Evolutionary conservation across 2,888 invertebrate species (phyloP).

Genomic region (Aromia moschata): DNA sequence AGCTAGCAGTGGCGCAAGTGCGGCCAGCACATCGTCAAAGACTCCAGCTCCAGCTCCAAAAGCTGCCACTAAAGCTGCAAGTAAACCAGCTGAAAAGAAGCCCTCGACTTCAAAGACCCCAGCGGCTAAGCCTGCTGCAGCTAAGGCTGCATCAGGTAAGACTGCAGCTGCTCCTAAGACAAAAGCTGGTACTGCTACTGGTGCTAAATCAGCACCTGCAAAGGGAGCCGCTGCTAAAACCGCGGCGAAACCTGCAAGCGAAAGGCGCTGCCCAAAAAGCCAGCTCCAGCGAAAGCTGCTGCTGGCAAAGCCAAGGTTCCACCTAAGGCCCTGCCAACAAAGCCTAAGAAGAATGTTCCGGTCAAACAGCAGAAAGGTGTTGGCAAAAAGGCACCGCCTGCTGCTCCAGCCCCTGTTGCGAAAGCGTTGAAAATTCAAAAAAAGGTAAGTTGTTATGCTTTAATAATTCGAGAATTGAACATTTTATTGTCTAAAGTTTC

Average conservation of each 20-base stretch:
- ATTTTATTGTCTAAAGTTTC: too few species aligned
- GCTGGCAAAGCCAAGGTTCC: constrained; percentile 49
- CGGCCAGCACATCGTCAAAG: constrained; percentile 55
- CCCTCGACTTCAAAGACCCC: constrained; percentile 40
- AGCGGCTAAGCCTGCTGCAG: constrained; percentile 44
- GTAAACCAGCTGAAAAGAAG: constrained; percentile 43
- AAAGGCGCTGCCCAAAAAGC: constrained; percentile 51
- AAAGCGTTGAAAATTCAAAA: constrained; percentile 88
- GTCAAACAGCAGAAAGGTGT: constrained; percentile 67
- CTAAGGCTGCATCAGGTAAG: constrained; percentile 53
- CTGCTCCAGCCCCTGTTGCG: constrained; percentile 63
- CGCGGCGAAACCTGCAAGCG: constrained; percentile 39
- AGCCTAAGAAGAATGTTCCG: constrained; percentile 67
- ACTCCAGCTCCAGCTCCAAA: constrained; percentile 58
- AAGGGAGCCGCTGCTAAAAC: constrained; percentile 57
- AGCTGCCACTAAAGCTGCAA: constrained; percentile 62
- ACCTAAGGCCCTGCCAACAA: constrained; percentile 64
- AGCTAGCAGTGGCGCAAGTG: constrained; percentile 54
- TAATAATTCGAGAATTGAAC: too few species aligned
- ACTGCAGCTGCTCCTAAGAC: constrained; percentile 45
- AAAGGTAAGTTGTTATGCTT: constrained; percentile 75
- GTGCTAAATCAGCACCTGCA: constrained; percentile 33
- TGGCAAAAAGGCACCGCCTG: constrained; percentile 61
- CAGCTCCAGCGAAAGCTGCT: constrained; percentile 55
- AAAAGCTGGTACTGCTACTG: constrained; percentile 58